Evolutionary conservation across 2,888 invertebrate genomes (phyloP).

Genomic region (Muschampia plurimacula): DNA sequence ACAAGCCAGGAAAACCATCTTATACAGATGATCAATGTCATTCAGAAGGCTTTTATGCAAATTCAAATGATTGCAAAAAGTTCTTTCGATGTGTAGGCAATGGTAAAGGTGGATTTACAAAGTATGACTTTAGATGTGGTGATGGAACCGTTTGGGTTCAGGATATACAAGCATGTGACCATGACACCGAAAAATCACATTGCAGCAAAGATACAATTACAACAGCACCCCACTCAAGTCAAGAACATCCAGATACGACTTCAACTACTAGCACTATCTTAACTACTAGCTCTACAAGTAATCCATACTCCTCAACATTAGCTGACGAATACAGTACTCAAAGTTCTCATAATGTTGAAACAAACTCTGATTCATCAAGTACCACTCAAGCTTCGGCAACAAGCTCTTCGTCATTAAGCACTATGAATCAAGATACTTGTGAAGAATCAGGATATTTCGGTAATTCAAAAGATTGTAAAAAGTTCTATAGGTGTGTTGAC

Average conservation of each 20-base stretch:
- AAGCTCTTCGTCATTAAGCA: background rate
- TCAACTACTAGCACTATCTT: slow-evolving; percentile 18
- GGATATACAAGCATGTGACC: slow-evolving; percentile 83
- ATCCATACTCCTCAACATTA: slow-evolving; percentile 18
- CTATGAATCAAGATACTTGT: slow-evolving; percentile 60
- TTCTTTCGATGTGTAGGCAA: slow-evolving; percentile 84
- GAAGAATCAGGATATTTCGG: slow-evolving; percentile 88
- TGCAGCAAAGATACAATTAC: slow-evolving; percentile 14
- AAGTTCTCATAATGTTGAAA: slow-evolving; percentile 19
- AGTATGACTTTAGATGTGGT: slow-evolving; percentile 85
- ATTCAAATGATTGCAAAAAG: slow-evolving; percentile 42
- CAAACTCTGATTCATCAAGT: slow-evolving; percentile 31
- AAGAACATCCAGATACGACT: slow-evolving; percentile 25
- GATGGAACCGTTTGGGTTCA: slow-evolving; percentile 87
- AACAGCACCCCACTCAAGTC: slow-evolving; percentile 10
- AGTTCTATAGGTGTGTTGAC: slow-evolving; percentile 91
- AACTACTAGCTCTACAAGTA: slow-evolving; percentile 38
- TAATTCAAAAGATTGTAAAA: slow-evolving; percentile 88
- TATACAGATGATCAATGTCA: slow-evolving; percentile 38
- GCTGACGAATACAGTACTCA: slow-evolving; percentile 39
- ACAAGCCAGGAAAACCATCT: slow-evolving; percentile 21
- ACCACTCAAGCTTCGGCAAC: slow-evolving; percentile 11
- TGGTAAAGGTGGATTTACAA: slow-evolving; percentile 70
- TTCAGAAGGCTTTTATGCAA: slow-evolving; percentile 46
- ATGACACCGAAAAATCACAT: slow-evolving; percentile 50